These are phyloP conservation scores for Oxycera nigricornis DNA, from an alignment of 2,888 invertebrate species.

Conservation along the genomic window DNA sequence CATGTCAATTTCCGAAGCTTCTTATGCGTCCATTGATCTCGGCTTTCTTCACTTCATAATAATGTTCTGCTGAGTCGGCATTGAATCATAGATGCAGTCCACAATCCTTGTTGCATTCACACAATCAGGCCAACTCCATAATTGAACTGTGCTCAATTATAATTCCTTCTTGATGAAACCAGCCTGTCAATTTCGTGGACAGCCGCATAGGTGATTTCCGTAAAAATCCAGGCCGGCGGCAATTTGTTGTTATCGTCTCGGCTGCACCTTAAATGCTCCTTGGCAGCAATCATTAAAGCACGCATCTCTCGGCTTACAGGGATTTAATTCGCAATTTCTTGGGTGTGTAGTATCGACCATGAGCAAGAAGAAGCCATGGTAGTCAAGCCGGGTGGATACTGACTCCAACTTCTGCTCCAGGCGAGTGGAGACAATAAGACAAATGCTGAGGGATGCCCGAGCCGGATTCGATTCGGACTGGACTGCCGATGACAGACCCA, in stretches of 20 bases:
- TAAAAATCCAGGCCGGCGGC: conserved; percentile 20
- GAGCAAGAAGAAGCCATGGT: no score
- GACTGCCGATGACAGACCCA: conserved; percentile 21
- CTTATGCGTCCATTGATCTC: no score
- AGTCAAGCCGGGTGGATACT: not conserved
- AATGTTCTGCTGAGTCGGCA: no score
- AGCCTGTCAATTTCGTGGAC: conserved; percentile 23
- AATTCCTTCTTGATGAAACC: conserved; percentile 30
- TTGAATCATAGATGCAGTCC: no score
- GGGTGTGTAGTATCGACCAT: not conserved
- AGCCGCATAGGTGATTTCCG: conserved; percentile 31
- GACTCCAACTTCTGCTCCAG: not conserved
- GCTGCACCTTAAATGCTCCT: conserved; percentile 1
- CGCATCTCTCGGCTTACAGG: conserved; percentile 10
- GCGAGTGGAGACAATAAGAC: conserved; percentile 25
- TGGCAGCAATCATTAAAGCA: conserved; percentile 25
- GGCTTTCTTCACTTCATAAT: no score
- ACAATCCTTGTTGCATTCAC: not conserved
- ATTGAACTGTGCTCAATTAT: conserved; percentile 24
- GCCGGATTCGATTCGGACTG: not conserved
- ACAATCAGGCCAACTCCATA: conserved; percentile 21
- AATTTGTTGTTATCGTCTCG: conserved; percentile 16
- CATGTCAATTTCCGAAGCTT: no score
- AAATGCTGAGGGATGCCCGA: conserved; percentile 29
- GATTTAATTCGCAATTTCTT: conserved; percentile 19